Evolutionary conservation across 2,888 invertebrate species (phyloP), one percentile per base, ranked within the genome.

Genomic region (Altica lythri): DNA sequence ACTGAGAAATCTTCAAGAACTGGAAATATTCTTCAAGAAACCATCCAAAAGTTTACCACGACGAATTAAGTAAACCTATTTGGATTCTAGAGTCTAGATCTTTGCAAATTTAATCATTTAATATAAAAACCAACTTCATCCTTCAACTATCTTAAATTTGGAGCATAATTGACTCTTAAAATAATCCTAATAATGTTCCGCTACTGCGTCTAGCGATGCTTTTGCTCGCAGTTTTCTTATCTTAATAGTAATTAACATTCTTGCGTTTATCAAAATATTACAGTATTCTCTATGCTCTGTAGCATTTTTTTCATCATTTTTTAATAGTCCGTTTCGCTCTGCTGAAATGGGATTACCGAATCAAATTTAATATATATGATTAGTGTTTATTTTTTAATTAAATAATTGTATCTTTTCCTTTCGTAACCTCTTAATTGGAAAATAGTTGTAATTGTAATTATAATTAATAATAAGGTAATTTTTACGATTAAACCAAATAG

Each of bases 181-280:
- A n/a, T n/a, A n/a, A 22, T 5, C 4, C 8, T 22, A 29, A 29
- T n/a, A 29, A 5, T 12, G 12, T 9, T 27, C 25, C 29, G 27
- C 43, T 29, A 8, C 27, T 43, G 43, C 8, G 6, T 29, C n/a
- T 4, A 30, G n/a, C 6, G n/a, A 13, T 30, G 12, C 30, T 8
- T 30, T 12, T 10, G 4, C 13, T 12, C 13, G 30, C 30, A 10
- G 30, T 30, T 30, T 30, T 5, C 30, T 30, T 30, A 30, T 30
- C 30, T 30, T 5, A 30, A 30, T 9, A 14, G 25, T 29, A 16
- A 30, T 17, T 22, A 43, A 30, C 25, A 43, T 43, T 43, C 22
- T 13, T 22, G 10, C 10, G 17, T 43, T 43, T 43, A 43, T 43
- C 43, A 43, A 43, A 43, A 43, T 17, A 43, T 43, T 43, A 18